phyloP scores from a whole-genome alignment of 2,888 invertebrate species.

The Drosophila stalkeri region DNA sequence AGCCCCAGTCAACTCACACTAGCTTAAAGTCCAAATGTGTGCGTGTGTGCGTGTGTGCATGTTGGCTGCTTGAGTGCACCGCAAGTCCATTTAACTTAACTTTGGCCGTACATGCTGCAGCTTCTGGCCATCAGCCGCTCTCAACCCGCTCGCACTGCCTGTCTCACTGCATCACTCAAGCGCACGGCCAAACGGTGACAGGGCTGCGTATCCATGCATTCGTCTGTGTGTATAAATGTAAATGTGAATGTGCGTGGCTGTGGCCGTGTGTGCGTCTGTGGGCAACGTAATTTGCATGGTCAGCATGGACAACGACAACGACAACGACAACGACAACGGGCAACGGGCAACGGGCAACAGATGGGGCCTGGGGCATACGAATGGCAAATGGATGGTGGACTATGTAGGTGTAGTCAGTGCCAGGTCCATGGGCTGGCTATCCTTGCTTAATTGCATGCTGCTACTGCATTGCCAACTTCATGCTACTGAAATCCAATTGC shows the following conservation, averaged over 20 bases:
- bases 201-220: conserved; percentile 59
- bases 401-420: neutral
- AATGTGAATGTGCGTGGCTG: neutral
- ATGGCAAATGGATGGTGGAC: neutral
- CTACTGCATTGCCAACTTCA: conserved; percentile 71
- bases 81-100: conserved; percentile 79
- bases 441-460: conserved; percentile 75
- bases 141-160: too few relatives aligned
- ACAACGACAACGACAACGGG: conserved; percentile 14
- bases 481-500: conserved; percentile 65
- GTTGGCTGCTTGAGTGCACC: conserved; percentile 76
- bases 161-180: conserved; percentile 73
- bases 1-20: conserved; percentile 37
- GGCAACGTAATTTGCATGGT: conserved; percentile 77
- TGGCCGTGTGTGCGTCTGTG: conserved; percentile 29
- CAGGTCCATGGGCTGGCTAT: conserved; percentile 17
- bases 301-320: conserved; percentile 61
- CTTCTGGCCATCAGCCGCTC: conserved; percentile 13
- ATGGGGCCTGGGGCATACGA: conserved; percentile 31
- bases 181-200: conserved; percentile 73
- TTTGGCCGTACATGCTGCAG: conserved; percentile 59
- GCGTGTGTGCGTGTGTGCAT: conserved; percentile 16
- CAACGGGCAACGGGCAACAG: neutral
- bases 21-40: conserved; percentile 11
- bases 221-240: conserved; percentile 14